phyloP scores from a whole-genome alignment of 2,888 invertebrate genomes.

The Lysandra coridon region DNA sequence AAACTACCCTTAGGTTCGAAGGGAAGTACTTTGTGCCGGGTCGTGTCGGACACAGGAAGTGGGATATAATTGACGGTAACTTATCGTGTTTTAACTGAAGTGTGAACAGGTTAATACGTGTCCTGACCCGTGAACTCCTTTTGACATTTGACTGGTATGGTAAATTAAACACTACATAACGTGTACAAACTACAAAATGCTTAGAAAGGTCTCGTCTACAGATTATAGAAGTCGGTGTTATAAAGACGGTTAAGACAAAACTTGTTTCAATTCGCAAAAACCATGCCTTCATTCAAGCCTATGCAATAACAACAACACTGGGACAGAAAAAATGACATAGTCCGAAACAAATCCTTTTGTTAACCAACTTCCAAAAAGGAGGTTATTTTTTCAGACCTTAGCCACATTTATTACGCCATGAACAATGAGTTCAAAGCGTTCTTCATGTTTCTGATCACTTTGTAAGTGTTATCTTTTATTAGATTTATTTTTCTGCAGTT shows the following conservation, averaged over 20 bases:
- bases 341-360: too few species aligned
- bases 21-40: slow-evolving; percentile 52
- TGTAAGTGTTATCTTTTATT: too few species aligned
- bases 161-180: slow-evolving; percentile 27
- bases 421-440: too few species aligned
- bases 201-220: too few species aligned
- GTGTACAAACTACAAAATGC: too few species aligned
- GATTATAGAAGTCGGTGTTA: too few species aligned
- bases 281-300: background rate
- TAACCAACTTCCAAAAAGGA: too few species aligned
- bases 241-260: background rate
- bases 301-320: background rate
- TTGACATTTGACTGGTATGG: slow-evolving; percentile 45
- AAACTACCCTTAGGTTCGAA: slow-evolving; percentile 39
- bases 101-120: slow-evolving; percentile 77
- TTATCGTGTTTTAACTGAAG: slow-evolving; percentile 69
- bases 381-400: too few species aligned
- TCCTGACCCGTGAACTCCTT: slow-evolving; percentile 68
- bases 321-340: too few species aligned
- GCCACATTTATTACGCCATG: too few species aligned
- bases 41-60: slow-evolving; percentile 37
- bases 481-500: too few species aligned
- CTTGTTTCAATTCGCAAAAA: background rate
- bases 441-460: too few species aligned
- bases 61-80: slow-evolving; percentile 69